These are phyloP conservation scores for Drosophila pallidifrons DNA, from an alignment of 1,140 invertebrate genomes.

Conservation along the genomic window DNA sequence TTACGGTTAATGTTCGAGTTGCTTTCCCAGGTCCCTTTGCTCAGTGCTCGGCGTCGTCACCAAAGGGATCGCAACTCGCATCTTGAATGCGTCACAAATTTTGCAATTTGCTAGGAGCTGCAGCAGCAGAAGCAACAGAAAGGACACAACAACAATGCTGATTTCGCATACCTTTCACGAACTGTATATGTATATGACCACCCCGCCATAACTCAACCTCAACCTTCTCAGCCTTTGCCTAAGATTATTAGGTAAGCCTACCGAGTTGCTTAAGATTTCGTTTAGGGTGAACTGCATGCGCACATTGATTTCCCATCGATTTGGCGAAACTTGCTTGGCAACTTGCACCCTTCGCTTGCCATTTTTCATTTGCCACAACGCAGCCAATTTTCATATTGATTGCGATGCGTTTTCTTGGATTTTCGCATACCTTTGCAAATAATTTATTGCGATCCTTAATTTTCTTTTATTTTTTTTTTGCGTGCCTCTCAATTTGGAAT, in stretches of 20 bases:
- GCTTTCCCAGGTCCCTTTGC: conserved; percentile 40
- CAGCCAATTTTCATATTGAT: conserved; percentile 61
- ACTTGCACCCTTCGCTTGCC: conserved; percentile 53
- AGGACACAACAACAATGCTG: conserved; percentile 20
- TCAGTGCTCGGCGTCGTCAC: conserved; percentile 3
- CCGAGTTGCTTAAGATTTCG: conserved; percentile 32
- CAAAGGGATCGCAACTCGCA: conserved; percentile 47
- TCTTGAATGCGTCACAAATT: conserved; percentile 66
- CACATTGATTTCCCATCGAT: conserved; percentile 69
- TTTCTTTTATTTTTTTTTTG: conserved; percentile 41
- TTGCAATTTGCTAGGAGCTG: conserved; percentile 71
- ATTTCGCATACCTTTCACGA: conserved; percentile 59
- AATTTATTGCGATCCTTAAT: conserved; percentile 75
- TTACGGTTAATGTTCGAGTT: conserved; percentile 72
- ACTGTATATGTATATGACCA: conserved; percentile 14
- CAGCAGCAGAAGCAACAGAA: conserved; percentile 19
- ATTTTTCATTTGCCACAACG: conserved; percentile 37
- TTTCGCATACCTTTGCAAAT: conserved; percentile 63
- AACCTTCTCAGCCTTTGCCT: conserved; percentile 16
- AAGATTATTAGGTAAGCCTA: conserved; percentile 53
- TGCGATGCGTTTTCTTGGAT: conserved; percentile 50
- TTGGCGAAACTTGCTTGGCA: conserved; percentile 4
- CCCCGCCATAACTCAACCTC: conserved; percentile 47
- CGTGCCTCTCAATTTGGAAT: conserved; percentile 60
- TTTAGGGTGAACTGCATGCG: conserved; percentile 37